Base-by-base conservation (phyloP, 2,888 invertebrate genomes). In the Aphidoletes aphidimyza region DNA sequence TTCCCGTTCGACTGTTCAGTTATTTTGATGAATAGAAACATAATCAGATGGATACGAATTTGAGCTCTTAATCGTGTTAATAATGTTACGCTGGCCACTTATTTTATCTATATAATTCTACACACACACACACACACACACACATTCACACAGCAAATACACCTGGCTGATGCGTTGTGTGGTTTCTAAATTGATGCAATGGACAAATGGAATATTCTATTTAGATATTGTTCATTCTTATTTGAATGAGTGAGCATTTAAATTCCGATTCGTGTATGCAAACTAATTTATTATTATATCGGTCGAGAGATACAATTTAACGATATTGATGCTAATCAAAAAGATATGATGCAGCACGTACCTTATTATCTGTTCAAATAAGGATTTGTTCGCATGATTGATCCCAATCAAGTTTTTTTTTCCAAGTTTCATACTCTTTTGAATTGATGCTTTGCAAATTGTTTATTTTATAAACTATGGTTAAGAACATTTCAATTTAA, bases 31-130 rank as follows among this genome's bases (percentile, higher is more conserved):
- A n/a, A n/a, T n/a, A n/a, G n/a, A n/a, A 34, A 69, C 30, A 69
- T 34, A 69, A 30, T 30, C 5, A 30, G 34, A 30, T 69, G 30
- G 69, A 30, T 69, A 69, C 5, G 8, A 0, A 30, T 34, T n/a
- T 69, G 69, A 69, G 69, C 69, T 69, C 34, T 69, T 69, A 69
- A 69, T 69, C 69, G 69, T 69, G 69, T 69, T 69, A 69, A 69
- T 69, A 69, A 69, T 69, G 34, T 69, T 69, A 69, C 69, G 69
- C 11, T 30, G 30, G 69, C 69, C 69, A 69, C 69, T 69, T 69
- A 69, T 47, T 17, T 69, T 69, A 17, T 34, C 26, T 69, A 26
- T 0, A 69, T 69, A 69, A 69, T 30, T 69, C 69, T n/a, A n/a
- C n/a, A n/a, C n/a, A n/a, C n/a, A n/a, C n/a, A n/a, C n/a, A n/a